These are phyloP conservation scores for Enteromius mattozi DNA, from an alignment of 2,797 vertebrate genomes.

Conservation along the genomic window DNA sequence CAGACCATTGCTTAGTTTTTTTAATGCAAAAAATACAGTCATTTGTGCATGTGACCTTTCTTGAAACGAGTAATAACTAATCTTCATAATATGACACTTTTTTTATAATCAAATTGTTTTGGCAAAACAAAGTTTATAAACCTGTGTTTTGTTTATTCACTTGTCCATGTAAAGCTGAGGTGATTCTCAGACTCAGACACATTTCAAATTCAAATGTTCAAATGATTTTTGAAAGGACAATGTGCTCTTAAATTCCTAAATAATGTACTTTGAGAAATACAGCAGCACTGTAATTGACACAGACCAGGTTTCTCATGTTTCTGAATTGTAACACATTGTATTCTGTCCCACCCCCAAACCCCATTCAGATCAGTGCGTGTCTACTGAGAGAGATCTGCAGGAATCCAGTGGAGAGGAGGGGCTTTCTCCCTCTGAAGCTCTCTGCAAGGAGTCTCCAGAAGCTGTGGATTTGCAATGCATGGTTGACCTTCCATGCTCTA, in stretches of 20 bases:
- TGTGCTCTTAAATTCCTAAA: background rate
- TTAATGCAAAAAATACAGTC: background rate
- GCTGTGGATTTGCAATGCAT: slow-evolving; percentile 50
- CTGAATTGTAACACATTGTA: background rate
- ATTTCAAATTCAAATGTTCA: background rate
- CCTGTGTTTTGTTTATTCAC: background rate
- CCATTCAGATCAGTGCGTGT: slow-evolving; percentile 27
- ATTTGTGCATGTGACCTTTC: background rate
- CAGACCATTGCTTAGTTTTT: background rate
- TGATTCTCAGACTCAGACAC: background rate
- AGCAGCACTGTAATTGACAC: background rate
- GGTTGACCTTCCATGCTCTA: slow-evolving; percentile 45
- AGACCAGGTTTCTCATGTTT: slow-evolving; percentile 14
- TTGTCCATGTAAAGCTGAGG: background rate
- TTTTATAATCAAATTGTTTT: background rate
- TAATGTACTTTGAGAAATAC: background rate
- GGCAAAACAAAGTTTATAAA: background rate
- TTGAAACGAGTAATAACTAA: background rate
- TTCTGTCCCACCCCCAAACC: slow-evolving; percentile 9
- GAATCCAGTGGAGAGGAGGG: slow-evolving; percentile 39
- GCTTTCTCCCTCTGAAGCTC: slow-evolving; percentile 49
- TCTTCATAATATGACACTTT: background rate
- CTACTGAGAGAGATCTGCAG: slow-evolving; percentile 33
- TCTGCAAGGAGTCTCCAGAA: slow-evolving; percentile 53
- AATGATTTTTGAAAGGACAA: background rate